phyloP scores from a whole-genome alignment of 92 coral and sea anemone species.

The Siderastrea radians region DNA sequence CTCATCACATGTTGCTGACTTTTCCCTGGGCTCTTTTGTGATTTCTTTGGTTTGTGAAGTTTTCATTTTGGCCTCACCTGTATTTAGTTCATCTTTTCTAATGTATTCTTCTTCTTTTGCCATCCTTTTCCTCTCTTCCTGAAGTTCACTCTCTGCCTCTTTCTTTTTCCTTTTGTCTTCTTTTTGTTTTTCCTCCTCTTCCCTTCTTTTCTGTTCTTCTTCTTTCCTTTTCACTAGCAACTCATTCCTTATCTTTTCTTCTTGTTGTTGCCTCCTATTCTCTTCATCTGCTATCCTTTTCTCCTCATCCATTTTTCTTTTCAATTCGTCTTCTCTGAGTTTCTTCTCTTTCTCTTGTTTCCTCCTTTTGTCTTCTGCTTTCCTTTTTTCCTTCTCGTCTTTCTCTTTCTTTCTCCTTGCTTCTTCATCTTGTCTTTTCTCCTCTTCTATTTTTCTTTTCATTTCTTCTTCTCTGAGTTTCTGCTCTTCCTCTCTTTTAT shows the following conservation, averaged over 20 bases:
- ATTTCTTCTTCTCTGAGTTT: background rate
- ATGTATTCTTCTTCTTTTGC: background rate
- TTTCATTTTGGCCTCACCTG: slow-evolving; percentile 1
- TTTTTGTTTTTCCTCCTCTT: slow-evolving; percentile 32
- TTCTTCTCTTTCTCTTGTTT: background rate
- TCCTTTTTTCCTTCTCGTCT: slow-evolving; percentile 9
- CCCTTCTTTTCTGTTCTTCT: slow-evolving; percentile 28
- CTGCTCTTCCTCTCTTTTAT: background rate
- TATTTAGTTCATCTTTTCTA: background rate
- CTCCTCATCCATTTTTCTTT: slow-evolving; percentile 28
- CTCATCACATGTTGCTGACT: background rate
- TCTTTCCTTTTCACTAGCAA: slow-evolving; percentile 17
- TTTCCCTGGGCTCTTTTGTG: slow-evolving; percentile 15
- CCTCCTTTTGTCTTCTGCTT: background rate
- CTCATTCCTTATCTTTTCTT: background rate
- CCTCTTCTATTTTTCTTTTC: background rate
- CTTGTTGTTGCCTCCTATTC: slow-evolving; percentile 9
- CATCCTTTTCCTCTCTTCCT: background rate
- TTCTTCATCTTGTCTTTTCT: slow-evolving; percentile 6
- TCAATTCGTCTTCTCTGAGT: slow-evolving; percentile 6
- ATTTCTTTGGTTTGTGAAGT: slow-evolving; percentile 9
- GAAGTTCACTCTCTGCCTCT: background rate
- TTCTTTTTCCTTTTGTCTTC: slow-evolving; percentile 20
- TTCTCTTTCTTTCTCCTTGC: background rate
- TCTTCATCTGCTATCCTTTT: slow-evolving; percentile 38